These are phyloP conservation scores for Cricetomys ansorgei DNA, from an alignment of 2,113 vertebrate species.

Conservation along the genomic window DNA sequence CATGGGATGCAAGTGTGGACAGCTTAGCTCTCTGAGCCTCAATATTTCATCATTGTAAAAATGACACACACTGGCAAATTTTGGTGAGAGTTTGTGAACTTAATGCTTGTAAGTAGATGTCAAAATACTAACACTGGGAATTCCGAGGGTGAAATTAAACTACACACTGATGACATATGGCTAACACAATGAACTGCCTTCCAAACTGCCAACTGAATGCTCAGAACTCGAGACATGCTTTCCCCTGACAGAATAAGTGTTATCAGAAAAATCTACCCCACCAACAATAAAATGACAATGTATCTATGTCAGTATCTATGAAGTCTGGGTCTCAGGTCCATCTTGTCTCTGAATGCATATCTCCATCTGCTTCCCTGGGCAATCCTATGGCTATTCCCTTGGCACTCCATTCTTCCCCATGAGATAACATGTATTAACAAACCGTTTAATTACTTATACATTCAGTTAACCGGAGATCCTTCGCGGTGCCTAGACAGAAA, in stretches of 20 bases:
- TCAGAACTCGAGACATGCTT: neutral
- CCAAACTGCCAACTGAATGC: neutral
- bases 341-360: fast-evolving
- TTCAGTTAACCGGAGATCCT: neutral
- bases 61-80: neutral
- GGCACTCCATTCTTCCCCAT: neutral
- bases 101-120: neutral
- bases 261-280: neutral
- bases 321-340: neutral
- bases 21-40: neutral
- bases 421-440: neutral
- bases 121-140: neutral
- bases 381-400: neutral
- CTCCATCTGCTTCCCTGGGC: neutral
- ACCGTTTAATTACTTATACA: neutral
- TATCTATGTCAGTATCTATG: too few species aligned
- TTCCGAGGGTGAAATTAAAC: neutral
- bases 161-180: neutral
- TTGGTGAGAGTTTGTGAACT: neutral
- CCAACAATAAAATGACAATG: neutral
- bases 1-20: neutral
- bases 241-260: neutral
- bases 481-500: neutral
- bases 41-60: neutral
- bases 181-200: neutral